A percentile compares a stretch with the other conserved stretches of the same genome.
Conservation (phyloP, 2,888 invertebrate genomes). For the Patella ulyssiponensis region DNA sequence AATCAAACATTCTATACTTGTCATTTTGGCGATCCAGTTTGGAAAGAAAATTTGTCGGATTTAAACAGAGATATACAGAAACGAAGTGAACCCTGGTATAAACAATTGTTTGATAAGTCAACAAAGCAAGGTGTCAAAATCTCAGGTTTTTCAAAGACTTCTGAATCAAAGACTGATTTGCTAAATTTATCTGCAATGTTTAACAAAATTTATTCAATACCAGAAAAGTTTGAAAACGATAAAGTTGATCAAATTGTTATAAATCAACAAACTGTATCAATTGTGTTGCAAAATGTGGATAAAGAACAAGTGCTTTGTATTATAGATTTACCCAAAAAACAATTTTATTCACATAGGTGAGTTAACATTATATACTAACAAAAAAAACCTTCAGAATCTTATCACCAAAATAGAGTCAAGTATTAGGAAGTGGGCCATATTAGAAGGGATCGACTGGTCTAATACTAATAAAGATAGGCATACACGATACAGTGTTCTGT, state of each 20-base stretch:
- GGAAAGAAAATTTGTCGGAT: constrained; percentile 41
- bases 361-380: too few relatives aligned
- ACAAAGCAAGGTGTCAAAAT: background rate
- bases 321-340: background rate
- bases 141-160: background rate
- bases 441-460: too few relatives aligned
- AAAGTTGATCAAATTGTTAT: background rate
- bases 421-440: too few relatives aligned
- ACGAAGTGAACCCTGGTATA: background rate
- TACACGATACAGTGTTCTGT: too few relatives aligned
- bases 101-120: background rate
- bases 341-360: background rate
- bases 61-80: background rate
- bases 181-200: background rate
- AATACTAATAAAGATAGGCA: too few relatives aligned
- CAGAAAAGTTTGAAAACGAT: background rate
- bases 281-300: background rate
- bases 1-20: constrained; percentile 28
- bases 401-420: too few relatives aligned
- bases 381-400: too few relatives aligned
- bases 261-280: background rate
- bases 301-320: background rate
- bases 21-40: constrained; percentile 44
- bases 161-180: background rate
- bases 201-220: too few relatives aligned